phyloP scores from a whole-genome alignment of 1,140 invertebrate genomes.

The Philopotamus ludificatus region DNA sequence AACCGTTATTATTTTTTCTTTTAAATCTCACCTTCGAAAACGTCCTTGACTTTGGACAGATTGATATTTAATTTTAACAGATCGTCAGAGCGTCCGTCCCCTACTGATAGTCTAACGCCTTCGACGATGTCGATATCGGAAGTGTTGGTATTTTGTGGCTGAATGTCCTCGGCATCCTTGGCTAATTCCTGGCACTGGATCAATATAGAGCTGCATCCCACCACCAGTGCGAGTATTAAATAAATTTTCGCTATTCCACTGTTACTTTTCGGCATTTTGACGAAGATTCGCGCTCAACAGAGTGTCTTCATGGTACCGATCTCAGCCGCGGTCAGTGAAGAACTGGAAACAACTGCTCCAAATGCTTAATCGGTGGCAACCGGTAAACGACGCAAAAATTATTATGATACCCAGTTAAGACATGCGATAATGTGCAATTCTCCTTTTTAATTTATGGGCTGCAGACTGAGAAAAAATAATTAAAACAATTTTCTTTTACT shows the following conservation, averaged over 20 bases:
- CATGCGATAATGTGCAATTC: not conserved
- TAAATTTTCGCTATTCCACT: no score
- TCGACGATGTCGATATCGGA: not conserved
- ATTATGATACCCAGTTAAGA: not conserved
- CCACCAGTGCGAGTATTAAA: no score
- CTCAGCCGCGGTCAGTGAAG: not conserved
- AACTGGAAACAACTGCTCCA: conserved; percentile 7
- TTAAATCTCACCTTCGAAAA: not conserved
- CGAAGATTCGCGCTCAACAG: not conserved
- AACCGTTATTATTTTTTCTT: no score
- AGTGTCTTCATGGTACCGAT: not conserved
- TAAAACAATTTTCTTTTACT: no score
- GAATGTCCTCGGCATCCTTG: not conserved
- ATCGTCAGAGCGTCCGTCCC: not conserved
- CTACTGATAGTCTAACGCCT: not conserved
- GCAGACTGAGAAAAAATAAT: no score
- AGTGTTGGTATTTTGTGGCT: not conserved
- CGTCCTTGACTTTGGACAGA: not conserved
- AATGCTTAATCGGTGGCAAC: not conserved
- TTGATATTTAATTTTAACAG: not conserved
- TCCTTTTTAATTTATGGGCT: no score
- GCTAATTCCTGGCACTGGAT: no score
- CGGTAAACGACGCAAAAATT: not conserved
- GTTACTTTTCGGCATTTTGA: no score
- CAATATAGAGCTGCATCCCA: not conserved